These are phyloP conservation scores for Myotis planiceps DNA, from an alignment of 2,797 vertebrate species.

Conservation along the genomic window DNA sequence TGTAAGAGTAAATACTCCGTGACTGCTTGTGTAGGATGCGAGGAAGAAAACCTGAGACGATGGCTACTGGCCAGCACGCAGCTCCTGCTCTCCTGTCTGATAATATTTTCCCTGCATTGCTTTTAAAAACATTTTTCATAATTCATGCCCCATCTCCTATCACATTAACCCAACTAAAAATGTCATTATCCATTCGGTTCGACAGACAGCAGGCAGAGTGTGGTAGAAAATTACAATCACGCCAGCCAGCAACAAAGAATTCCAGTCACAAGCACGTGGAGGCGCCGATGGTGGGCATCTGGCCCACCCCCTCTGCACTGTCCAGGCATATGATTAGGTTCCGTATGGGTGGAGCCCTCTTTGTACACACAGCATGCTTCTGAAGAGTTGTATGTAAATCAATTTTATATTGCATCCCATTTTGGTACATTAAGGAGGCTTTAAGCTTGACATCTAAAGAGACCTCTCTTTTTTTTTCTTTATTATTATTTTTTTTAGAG, in stretches of 20 bases:
- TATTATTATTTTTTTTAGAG: no score
- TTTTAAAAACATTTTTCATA: constrained; percentile 60
- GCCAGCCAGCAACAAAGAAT: constrained; percentile 9
- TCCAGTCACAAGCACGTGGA: not conserved
- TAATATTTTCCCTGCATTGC: not conserved
- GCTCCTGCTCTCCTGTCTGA: not conserved
- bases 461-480: not conserved
- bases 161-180: constrained; percentile 72
- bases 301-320: not conserved
- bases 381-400: not conserved
- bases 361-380: not conserved
- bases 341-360: not conserved
- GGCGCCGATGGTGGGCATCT: not conserved
- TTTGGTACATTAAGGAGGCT: not conserved
- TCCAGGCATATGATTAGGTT: not conserved
- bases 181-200: constrained; percentile 67
- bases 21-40: not conserved
- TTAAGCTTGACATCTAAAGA: not conserved
- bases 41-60: not conserved
- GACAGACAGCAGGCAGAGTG: constrained; percentile 40
- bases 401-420: not conserved
- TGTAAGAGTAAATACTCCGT: constrained; percentile 41
- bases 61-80: not conserved
- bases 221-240: constrained; percentile 25
- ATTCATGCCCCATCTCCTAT: constrained; percentile 67